These are phyloP conservation scores for Ferdinandea cuprea DNA, from an alignment of 2,888 invertebrate species.

Conservation along the genomic window DNA sequence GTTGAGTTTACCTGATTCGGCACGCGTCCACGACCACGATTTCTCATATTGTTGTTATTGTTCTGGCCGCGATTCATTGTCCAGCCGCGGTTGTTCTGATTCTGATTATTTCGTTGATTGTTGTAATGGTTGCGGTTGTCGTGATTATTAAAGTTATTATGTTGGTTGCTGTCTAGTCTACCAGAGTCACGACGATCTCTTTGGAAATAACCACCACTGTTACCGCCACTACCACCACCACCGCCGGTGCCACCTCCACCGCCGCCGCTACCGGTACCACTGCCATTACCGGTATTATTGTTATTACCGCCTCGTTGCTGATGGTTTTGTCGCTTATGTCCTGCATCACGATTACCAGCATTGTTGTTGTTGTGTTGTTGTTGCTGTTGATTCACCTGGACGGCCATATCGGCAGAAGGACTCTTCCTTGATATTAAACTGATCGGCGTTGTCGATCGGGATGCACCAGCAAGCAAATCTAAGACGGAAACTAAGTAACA, in stretches of 20 bases:
- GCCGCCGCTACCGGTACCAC: constrained; percentile 59
- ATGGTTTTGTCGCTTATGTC: constrained; percentile 78
- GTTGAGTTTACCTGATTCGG: constrained; percentile 80
- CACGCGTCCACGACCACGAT: constrained; percentile 82
- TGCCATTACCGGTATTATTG: constrained; percentile 74
- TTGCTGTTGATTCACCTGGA: constrained; percentile 85
- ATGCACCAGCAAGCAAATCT: constrained; percentile 85
- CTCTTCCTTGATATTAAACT: constrained; percentile 90
- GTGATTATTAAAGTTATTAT: constrained; percentile 79
- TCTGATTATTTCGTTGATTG: constrained; percentile 80
- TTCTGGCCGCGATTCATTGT: constrained; percentile 80
- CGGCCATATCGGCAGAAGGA: constrained; percentile 93
- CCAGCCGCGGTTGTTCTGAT: constrained; percentile 81
- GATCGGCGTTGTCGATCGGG: constrained; percentile 92
- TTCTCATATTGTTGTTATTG: constrained; percentile 80
- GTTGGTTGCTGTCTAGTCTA: constrained; percentile 79
- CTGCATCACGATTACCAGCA: constrained; percentile 83
- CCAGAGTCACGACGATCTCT: constrained; percentile 83
- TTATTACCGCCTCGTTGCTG: constrained; percentile 76
- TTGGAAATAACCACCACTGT: constrained; percentile 78
- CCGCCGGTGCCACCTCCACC: constrained; percentile 51
- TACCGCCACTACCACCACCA: constrained; percentile 76
- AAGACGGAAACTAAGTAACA: constrained; percentile 81
- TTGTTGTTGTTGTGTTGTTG: constrained; percentile 77
- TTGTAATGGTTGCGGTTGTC: constrained; percentile 78